Conservation (phyloP, 1,140 invertebrate genomes). For the Yoshiicerus persimilis region DNA sequence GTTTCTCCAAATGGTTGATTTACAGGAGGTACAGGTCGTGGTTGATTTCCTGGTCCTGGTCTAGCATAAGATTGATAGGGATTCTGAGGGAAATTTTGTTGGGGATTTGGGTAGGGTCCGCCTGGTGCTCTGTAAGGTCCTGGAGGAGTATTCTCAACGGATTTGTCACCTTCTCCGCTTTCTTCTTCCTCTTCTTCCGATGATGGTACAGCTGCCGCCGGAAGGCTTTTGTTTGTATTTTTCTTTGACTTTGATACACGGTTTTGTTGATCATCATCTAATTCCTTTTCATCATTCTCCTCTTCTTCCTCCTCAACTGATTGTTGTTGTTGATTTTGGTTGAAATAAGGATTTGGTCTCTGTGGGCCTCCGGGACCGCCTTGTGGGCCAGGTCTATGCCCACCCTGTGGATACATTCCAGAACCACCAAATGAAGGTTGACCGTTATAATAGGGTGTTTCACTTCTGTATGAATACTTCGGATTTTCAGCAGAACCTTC, state of each 20-base stretch:
- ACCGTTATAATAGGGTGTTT: background rate
- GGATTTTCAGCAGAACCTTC: background rate
- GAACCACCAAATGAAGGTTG: background rate
- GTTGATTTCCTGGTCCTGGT: background rate
- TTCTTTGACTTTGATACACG: background rate
- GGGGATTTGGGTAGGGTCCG: background rate
- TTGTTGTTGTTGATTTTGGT: background rate
- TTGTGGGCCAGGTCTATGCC: too few species aligned
- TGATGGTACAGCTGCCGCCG: background rate
- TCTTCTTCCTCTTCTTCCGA: background rate
- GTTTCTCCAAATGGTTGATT: background rate
- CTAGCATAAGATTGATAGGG: background rate
- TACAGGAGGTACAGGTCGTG: background rate
- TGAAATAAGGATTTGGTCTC: background rate
- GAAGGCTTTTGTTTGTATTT: background rate
- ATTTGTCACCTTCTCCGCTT: background rate
- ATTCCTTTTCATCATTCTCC: background rate
- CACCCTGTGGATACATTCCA: background rate
- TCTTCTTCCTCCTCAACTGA: background rate
- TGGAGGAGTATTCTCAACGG: background rate
- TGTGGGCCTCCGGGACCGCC: background rate
- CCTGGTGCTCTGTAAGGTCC: background rate
- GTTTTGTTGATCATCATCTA: background rate
- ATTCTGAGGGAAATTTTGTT: background rate
- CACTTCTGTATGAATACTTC: slow-evolving; percentile 2